Percentiles rank a stretch among this genome's conserved stretches.
Conservation (phyloP, 2,113 vertebrate species). For the Hydropotes inermis region DNA sequence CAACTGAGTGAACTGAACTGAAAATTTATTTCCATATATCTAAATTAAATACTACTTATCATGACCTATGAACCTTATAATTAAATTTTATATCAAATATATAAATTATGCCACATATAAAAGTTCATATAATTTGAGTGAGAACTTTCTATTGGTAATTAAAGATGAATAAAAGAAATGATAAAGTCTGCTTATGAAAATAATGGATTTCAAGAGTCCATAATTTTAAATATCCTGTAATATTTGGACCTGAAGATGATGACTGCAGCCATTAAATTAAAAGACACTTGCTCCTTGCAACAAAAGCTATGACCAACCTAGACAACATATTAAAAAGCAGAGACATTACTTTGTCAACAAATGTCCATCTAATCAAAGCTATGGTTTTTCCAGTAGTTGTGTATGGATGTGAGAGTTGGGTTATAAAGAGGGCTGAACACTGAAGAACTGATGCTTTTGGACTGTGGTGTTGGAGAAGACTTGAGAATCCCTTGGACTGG, state of each 20-base stretch:
- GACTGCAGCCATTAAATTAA: background rate
- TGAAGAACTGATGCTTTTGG: background rate
- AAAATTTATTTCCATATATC: background rate
- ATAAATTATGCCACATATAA: background rate
- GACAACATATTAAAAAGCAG: no score
- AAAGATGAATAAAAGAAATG: conserved; percentile 10
- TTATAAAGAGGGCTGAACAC: background rate
- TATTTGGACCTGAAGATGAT: background rate
- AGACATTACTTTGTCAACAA: no score
- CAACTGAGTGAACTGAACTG: background rate
- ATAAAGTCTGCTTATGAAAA: conserved; percentile 19
- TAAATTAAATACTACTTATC: background rate
- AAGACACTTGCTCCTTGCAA: background rate
- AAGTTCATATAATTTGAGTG: background rate
- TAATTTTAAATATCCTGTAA: background rate
- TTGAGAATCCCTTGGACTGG: background rate
- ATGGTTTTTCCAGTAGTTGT: background rate
- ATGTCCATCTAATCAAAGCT: no score
- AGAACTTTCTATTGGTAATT: background rate
- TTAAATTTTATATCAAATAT: background rate
- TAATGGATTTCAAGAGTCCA: background rate
- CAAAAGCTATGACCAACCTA: no score
- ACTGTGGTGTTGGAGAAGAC: background rate
- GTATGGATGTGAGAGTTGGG: background rate
- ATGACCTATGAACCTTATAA: background rate